Conservation (phyloP, 2,888 invertebrate genomes). For the Bombyx huttoni region DNA sequence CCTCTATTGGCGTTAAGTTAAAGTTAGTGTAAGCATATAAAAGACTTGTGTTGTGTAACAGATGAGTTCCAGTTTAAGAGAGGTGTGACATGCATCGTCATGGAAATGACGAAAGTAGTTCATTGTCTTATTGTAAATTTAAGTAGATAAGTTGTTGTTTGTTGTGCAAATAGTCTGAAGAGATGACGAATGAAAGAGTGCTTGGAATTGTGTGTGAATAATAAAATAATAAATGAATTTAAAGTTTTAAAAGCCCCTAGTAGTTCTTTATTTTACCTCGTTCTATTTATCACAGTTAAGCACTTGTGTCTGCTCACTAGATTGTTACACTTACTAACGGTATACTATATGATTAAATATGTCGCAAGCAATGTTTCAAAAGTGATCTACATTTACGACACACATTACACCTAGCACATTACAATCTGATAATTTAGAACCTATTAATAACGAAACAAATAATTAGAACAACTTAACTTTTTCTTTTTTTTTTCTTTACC, state of each 20-base stretch:
- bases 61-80: slow-evolving; percentile 34
- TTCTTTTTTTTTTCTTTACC: too few species aligned
- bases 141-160: slow-evolving; percentile 25
- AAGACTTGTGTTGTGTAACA: slow-evolving; percentile 60
- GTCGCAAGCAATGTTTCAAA: slow-evolving; percentile 16
- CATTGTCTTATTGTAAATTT: slow-evolving; percentile 46
- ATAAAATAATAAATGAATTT: slow-evolving; percentile 33
- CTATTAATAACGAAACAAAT: background rate
- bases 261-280: slow-evolving; percentile 13
- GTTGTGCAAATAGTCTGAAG: slow-evolving; percentile 24
- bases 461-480: too few species aligned
- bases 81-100: slow-evolving; percentile 25
- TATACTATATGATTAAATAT: slow-evolving; percentile 6
- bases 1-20: slow-evolving; percentile 79
- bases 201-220: slow-evolving; percentile 28
- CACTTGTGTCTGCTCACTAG: background rate
- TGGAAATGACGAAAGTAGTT: slow-evolving; percentile 31
- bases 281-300: slow-evolving; percentile 10
- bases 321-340: slow-evolving; percentile 6
- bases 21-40: slow-evolving; percentile 46
- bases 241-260: slow-evolving; percentile 32
- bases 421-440: background rate
- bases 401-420: background rate
- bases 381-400: slow-evolving; percentile 4
- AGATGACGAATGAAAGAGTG: slow-evolving; percentile 33